Evolutionary conservation across 2,888 invertebrate species (phyloP), one percentile per base, ranked within the genome.

Genomic region (Drosophila pegasa): DNA sequence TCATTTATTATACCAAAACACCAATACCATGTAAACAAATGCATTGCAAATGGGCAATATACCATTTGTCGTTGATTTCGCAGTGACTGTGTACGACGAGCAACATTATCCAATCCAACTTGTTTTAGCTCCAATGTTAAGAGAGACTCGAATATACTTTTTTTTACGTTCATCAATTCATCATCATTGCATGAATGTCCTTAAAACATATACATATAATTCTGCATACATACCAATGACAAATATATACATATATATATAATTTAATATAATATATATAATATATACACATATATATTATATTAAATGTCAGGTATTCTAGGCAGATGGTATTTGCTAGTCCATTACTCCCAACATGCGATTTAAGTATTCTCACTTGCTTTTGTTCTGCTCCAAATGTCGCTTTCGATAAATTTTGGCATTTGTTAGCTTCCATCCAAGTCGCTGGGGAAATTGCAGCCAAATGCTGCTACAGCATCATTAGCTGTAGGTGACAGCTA

Each of bases 361-460:
- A 3, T 0, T 14, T 1, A 33, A 10, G 10, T 5, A 18, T 40
- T 33, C 22, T 14, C 31, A 20, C 25, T 38, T 38, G 25, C 35
- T 45, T 48, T 58, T 59, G 60, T 52, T 69, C 71, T 70, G 61
- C 80, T 78, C 70, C 64, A 80, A 85, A 78, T 89, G 90, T 89
- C 90, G 74, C 78, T 69, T 77, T 86, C 91, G 65, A 90, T 90
- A 80, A 64, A 84, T 76, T 89, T 89, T 88, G 91, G 78, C 91
- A 89, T 89, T 79, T 88, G 89, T 89, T 85, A 80, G 66, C 65
- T 71, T 71, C 43, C 58, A 47, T 45, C 51, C 65, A 69, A 51
- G 50, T 72, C 88, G 50, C 88, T 87, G 66, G 85, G 84, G 85
- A 84, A 85, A 89, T 88, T 77, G 88, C 77, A 79, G 40, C 60